A percentile compares a stretch with the other conserved stretches of the same genome.
These are phyloP conservation scores for Stichodactyla mertensii DNA, from an alignment of 64 coral and sea anemone genomes.

Conservation along the genomic window DNA sequence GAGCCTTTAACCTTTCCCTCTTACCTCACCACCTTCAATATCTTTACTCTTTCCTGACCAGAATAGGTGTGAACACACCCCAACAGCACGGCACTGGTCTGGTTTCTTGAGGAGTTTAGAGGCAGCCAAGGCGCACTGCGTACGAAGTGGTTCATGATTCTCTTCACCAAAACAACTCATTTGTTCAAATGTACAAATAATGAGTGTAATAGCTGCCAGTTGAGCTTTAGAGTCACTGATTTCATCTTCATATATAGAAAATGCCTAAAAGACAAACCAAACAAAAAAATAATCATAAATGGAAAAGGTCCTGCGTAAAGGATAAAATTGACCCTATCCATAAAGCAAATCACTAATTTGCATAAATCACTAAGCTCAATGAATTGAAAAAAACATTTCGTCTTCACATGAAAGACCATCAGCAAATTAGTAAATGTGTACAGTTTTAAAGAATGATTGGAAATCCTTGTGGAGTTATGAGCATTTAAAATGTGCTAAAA, in stretches of 20 bases:
- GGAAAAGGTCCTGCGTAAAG: no score
- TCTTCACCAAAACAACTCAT: conserved; percentile 99
- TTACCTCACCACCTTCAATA: conserved; percentile 89
- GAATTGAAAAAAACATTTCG: no score
- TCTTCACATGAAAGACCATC: no score
- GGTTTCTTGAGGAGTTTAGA: conserved; percentile 96
- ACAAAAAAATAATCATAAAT: not conserved
- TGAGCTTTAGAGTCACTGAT: conserved; percentile 97
- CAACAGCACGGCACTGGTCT: conserved; percentile 91
- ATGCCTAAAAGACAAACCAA: conserved; percentile 45
- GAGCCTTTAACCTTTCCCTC: not conserved
- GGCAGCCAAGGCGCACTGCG: conserved; percentile 88
- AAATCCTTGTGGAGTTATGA: no score
- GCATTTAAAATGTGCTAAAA: no score
- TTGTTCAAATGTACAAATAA: conserved; percentile 96
- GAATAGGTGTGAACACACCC: conserved; percentile 93
- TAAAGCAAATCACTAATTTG: no score
- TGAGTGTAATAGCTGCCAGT: conserved; percentile 85
- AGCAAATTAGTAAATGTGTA: no score
- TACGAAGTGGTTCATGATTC: conserved; percentile 92
- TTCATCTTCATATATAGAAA: conserved; percentile 97
- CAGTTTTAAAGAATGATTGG: no score
- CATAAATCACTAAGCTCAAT: no score
- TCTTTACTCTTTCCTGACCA: conserved; percentile 97
- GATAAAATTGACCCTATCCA: no score